Base-by-base conservation (phyloP, 2,888 invertebrate species). In the Heliconius hortense region DNA sequence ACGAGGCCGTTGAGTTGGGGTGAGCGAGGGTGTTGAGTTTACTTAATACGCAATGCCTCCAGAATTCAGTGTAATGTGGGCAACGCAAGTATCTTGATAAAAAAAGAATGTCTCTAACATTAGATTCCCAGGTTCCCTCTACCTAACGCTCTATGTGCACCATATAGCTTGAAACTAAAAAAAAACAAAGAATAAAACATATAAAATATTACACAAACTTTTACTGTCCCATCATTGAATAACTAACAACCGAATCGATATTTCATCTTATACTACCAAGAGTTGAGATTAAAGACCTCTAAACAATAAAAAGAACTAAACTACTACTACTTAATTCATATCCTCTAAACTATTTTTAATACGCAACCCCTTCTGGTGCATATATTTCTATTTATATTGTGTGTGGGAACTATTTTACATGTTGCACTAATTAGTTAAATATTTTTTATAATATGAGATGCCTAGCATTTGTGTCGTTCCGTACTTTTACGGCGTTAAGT, bases 371-470 rank as follows among this genome's bases (percentile, higher is more conserved):
- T 43, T 66, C 66, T 39, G 21, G 31, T 66, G 15, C 66, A 39
- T 66, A 43, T 15, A 24, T 39, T 39, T 66, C 39, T 66, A 66
- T 66, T 66, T 66, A 24, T 66, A 39, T 39, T 24, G 39, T 39
- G 64, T 64, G 39, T 66, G 66, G 39, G 66, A 66, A 66, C 64
- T 64, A n/a, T 24, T 66, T 15, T 39, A 39, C 66, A 63, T n/a
- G 21, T n/a, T 31, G 31, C n/a, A 60, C 24, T 26, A 26, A 60
- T 24, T 60, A 60, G n/a, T 56, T n/a, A 2, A 56, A 56, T 18
- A 48, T 48, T 7, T 21, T 48, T 48, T 48, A 5, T 5, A 48
- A 48, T 48, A 21, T 48, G 18, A 18, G 48, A 18, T 48, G 7
- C 18, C 5, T 15, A 43, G 4, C 43, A 43, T 43, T 43, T 43